Conservation (phyloP, 2,888 invertebrate species). For the Willowsia nigromaculata region DNA sequence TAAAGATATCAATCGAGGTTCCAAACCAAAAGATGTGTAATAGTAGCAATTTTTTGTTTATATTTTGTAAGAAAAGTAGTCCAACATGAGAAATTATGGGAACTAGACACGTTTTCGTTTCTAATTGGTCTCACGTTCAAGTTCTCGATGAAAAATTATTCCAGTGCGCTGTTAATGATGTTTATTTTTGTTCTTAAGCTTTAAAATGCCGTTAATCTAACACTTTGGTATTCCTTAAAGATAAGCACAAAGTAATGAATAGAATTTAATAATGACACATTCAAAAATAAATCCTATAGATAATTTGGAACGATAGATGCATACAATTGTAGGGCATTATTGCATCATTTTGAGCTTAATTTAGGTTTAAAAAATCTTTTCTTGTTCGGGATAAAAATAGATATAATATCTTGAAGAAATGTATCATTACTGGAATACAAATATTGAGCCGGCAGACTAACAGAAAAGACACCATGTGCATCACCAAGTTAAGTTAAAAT, state of each 20-base stretch:
- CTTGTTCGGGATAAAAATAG: not conserved
- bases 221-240: not conserved
- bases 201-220: not conserved
- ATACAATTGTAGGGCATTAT: too few species aligned
- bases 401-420: too few species aligned
- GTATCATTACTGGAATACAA: too few species aligned
- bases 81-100: not conserved
- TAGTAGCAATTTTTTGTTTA: conserved; percentile 4
- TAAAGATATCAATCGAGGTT: not conserved
- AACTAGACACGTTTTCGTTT: not conserved
- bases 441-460: too few species aligned
- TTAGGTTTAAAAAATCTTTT: too few species aligned
- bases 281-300: too few species aligned
- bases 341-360: too few species aligned
- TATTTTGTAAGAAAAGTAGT: not conserved
- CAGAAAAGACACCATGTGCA: not conserved
- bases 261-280: not conserved
- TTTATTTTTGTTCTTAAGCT: conserved; percentile 45
- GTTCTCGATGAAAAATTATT: conserved; percentile 41
- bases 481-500: not conserved
- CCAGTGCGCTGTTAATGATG: conserved; percentile 29
- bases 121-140: conserved; percentile 32
- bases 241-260: not conserved
- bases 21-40: not conserved
- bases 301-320: too few species aligned